These are phyloP conservation scores for Turritopsis dohrnii DNA, from an alignment of 30 jellyfish, hydroid and myxozoan species.

Conservation along the genomic window DNA sequence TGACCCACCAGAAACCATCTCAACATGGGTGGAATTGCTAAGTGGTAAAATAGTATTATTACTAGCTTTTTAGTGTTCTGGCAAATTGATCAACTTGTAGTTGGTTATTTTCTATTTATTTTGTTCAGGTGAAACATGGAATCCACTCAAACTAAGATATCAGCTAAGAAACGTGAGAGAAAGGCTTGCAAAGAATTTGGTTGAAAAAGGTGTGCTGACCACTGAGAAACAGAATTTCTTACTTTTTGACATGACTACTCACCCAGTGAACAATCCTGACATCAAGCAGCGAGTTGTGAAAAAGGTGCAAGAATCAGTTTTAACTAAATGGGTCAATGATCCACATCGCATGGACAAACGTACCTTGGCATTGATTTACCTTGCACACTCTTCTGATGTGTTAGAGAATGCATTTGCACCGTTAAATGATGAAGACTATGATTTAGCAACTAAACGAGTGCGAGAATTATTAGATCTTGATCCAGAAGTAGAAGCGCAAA, in stretches of 20 bases:
- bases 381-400: slow-evolving; percentile 95
- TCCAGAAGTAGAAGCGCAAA: slow-evolving; percentile 96
- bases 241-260: slow-evolving; percentile 93
- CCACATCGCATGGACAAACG: slow-evolving; percentile 99
- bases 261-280: slow-evolving; percentile 77
- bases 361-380: slow-evolving; percentile 71
- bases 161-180: slow-evolving; percentile 92
- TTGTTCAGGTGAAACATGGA: slow-evolving; percentile 96
- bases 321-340: slow-evolving; percentile 87
- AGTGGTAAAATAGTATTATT: slow-evolving; percentile 53
- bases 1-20: slow-evolving; percentile 84
- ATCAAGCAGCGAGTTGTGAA: slow-evolving; percentile 86
- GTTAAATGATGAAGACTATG: slow-evolving; percentile 94
- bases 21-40: slow-evolving; percentile 85
- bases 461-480: slow-evolving; percentile 90
- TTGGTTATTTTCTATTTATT: background rate
- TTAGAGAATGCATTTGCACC: slow-evolving; percentile 98
- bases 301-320: slow-evolving; percentile 85
- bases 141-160: slow-evolving; percentile 86
- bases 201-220: slow-evolving; percentile 97
- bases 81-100: background rate
- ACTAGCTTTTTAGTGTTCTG: too few species aligned
- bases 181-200: slow-evolving; percentile 89
- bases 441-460: slow-evolving; percentile 91
- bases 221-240: slow-evolving; percentile 92